Evolutionary conservation across 1,140 invertebrate species (phyloP).

Genomic region (Gonioctena quinquepunctata): DNA sequence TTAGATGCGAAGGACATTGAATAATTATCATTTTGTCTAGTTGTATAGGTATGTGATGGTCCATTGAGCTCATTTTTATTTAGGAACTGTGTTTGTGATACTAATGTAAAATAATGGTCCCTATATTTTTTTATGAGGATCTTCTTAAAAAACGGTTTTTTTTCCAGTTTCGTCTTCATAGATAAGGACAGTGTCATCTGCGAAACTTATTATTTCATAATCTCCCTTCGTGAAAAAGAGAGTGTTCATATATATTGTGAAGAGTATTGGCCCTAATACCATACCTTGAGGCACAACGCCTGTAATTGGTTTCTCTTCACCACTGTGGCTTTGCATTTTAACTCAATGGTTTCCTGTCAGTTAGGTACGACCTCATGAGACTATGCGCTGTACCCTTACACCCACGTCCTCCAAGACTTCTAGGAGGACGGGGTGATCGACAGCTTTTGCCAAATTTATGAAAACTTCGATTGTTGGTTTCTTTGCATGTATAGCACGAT

Average conservation of each 20-base stretch:
- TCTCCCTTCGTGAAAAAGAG: background rate
- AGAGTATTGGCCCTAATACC: slow-evolving; percentile 19
- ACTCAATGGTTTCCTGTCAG: slow-evolving; percentile 23
- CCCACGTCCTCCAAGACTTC: slow-evolving; percentile 37
- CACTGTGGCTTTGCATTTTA: too few relatives aligned
- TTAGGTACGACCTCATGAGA: slow-evolving; percentile 29
- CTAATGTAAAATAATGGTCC: too few relatives aligned
- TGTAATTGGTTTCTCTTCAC: too few relatives aligned
- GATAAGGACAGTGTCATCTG: slow-evolving; percentile 1
- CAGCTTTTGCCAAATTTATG: slow-evolving; percentile 43
- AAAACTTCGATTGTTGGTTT: too few relatives aligned
- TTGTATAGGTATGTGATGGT: background rate
- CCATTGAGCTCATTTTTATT: background rate
- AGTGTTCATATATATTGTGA: slow-evolving; percentile 21
- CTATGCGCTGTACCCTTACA: slow-evolving; percentile 33
- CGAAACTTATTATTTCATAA: background rate
- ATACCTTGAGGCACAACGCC: slow-evolving; percentile 28
- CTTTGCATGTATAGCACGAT: background rate
- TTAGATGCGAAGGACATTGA: background rate
- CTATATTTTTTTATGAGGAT: too few relatives aligned
- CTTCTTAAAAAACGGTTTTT: too few relatives aligned
- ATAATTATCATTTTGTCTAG: background rate
- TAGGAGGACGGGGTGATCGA: slow-evolving; percentile 38
- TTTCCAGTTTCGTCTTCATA: background rate
- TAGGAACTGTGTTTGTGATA: background rate